Evolutionary conservation across 2,888 invertebrate species (phyloP), one percentile per base, ranked within the genome.

Genomic region (Doris montereyensis): DNA sequence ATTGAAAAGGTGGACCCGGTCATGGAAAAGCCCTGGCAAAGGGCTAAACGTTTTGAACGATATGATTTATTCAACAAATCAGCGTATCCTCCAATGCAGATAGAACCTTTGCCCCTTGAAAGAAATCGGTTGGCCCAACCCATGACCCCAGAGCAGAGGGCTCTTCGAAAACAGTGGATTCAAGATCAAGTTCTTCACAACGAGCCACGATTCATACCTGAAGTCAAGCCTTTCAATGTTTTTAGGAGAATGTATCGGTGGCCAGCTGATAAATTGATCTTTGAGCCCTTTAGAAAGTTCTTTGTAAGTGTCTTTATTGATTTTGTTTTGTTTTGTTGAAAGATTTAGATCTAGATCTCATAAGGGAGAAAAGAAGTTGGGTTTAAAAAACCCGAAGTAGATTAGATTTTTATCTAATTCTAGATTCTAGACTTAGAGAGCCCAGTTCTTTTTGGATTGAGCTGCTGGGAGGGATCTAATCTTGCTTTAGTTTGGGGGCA

Each of bases 111-210:
- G 79, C 85, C 88, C 1, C 77, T 83, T 78, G 88, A 88, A 80
- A 78, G 90, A 58, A 83, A 86, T 70, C 84, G 91, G 28, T 67
- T 90, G 34, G 79, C 84, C 2, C 79, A 80, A 28, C 86, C 85
- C 34, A 89, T 90, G 90, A 87, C 89, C 4, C 85, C 82, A n/a
- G 89, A 86, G 62, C 89, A 90, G 52, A 82, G 91, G 72, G 86
- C 84, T 26, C 81, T 89, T 3, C 78, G 91, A 78, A 86, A 86
- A 78, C 89, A 90, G 80, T 91, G 90, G 90, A 65, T 90, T 17
- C 73, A 82, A 70, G 91, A 90, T 81, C 91, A 91, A 81, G 81
- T 82, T 24, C 85, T 91, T n/a, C 86, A 87, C 2, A 84, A 86
- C 60, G 91, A 91, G 83, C 89, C 90, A 0, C 76, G 86, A 32